Evolutionary conservation across 2,888 invertebrate genomes (phyloP).

Genomic region (Diplolepis rosae): DNA sequence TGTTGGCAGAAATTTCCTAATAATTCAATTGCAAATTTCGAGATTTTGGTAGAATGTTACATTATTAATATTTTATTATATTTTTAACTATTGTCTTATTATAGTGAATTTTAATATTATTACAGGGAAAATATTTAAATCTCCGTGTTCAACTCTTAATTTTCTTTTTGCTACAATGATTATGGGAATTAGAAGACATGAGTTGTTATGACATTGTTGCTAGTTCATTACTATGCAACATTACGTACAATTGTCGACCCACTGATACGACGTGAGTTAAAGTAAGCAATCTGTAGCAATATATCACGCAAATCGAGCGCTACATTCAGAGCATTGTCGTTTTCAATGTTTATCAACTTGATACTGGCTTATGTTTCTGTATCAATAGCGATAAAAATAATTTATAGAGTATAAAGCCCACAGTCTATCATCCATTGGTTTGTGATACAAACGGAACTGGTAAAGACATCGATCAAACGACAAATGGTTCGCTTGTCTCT

Average conservation of each 20-base stretch:
- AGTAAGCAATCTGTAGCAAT: not conserved
- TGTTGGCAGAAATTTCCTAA: no score
- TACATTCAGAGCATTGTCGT: slow-evolving; percentile 25
- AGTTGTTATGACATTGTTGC: not conserved
- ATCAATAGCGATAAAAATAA: slow-evolving; percentile 23
- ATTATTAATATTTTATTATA: no score
- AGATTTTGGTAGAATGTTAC: no score
- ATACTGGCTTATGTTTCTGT: slow-evolving; percentile 23
- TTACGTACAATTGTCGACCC: not conserved
- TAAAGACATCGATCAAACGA: slow-evolving; percentile 18
- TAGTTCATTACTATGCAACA: not conserved
- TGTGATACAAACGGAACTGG: slow-evolving; percentile 23
- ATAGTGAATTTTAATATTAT: no score
- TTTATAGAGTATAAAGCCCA: slow-evolving; percentile 17
- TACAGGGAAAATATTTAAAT: no score
- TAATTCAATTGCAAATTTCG: no score
- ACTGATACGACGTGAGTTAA: slow-evolving; percentile 5
- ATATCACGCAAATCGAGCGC: slow-evolving; percentile 25
- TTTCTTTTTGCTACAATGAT: no score
- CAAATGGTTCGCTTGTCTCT: slow-evolving; percentile 7
- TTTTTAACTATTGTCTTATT: no score
- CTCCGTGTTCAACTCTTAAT: no score
- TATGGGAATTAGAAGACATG: not conserved
- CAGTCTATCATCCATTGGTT: slow-evolving; percentile 12
- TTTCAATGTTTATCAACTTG: slow-evolving; percentile 16